Evolutionary conservation across 2,797 vertebrate genomes (phyloP), one percentile per base, ranked within the genome.

Genomic region (Thaleichthys pacificus): DNA sequence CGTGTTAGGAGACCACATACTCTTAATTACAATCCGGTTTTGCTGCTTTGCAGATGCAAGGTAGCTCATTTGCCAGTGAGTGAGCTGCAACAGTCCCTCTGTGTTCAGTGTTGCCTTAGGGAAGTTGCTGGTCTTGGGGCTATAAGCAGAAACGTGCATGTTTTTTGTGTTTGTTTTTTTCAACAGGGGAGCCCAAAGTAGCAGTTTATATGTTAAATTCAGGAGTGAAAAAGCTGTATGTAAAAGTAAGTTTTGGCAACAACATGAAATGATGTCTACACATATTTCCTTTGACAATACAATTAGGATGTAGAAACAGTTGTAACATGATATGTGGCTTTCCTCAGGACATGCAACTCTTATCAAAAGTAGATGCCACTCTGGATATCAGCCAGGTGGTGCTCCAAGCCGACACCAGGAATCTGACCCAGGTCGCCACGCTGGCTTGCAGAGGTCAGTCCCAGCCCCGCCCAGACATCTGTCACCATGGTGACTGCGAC

Each of bases 181-280:
- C 65, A 66, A 79, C 91, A 97, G 96, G 92, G 75, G 92, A 94
- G 85, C 94, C 93, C 24, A 93, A 92, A 79, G 89, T 98, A 87
- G 93, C 91, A 84, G 90, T 99, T 87, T 94, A 96, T 81, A 84
- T 98, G 80, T 88, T 98, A 84, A 96, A 99, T 92, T 97, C 96
- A 70, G 97, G 97, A 88, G 90, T 80, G 78, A 96, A 91, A 85
- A 92, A 93, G 71, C 91, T 99, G 65, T 94, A 93, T 77, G 90
- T 98, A 81, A 97, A 97, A 95, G 97, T 99, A 92, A 92, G 86
- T 0, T 62, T 57, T n/a, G n/a, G 17, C 6, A 62, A 8, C 15
- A 56, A 30, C 19, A 21, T 21, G 19, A 6, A 58, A 58, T 21
- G 1, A 60, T 21, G 4, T 22, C 8, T 22, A 21, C 24, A 22